Base-by-base conservation (phyloP, 2,888 invertebrate species). In the Malthinus flaveolus region DNA sequence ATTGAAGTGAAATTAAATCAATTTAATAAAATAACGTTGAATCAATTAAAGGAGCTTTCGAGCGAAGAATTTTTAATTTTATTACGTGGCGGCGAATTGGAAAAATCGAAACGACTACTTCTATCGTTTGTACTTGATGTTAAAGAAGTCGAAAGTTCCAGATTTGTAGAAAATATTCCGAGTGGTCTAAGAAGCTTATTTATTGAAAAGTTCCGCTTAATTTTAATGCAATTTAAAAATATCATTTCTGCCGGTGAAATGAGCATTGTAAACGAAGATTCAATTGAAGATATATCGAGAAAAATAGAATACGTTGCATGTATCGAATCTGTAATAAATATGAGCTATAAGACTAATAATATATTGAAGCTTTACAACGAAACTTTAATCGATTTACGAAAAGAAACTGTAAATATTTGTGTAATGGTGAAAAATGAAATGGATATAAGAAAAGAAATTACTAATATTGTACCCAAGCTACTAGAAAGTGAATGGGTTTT, bases 241-340 rank as follows among this genome's bases (percentile, higher is more conserved):
- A 39, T 54, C 9, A 37, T 32, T 3, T 10, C 47, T 6, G 12
- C 15, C 1, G n/a, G 7, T 10, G 9, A 23, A 34, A 9, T 15
- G 15, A 23, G 11, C 7, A 4, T 8, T n/a, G 15, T 32, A 10
- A 11, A 48, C 8, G n/a, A 23, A 11, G n/a, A 31, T n/a, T 11
- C 9, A 1, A 44, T 55, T 3, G 55, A 49, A 8, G 13, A 55
- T 1, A 32, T 55, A 10, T 10, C 31, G 0, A 32, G 34, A 10
- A 36, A 47, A n/a, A 33, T 56, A 4, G 56, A 56, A 37, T 56
- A 56, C 15, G 12, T 56, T 7, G 7, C 9, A 9, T 37, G 32
- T 7, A 50, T 56, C n/a, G 56, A 56, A 12, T 46, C 12, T 1
- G 47, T 56, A 8, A 34, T 56, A 2, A 50, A 56, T 11, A 44